Evolutionary conservation across 2,888 invertebrate species (phyloP), one percentile per base, ranked within the genome.

Genomic region (Patella pellucida): DNA sequence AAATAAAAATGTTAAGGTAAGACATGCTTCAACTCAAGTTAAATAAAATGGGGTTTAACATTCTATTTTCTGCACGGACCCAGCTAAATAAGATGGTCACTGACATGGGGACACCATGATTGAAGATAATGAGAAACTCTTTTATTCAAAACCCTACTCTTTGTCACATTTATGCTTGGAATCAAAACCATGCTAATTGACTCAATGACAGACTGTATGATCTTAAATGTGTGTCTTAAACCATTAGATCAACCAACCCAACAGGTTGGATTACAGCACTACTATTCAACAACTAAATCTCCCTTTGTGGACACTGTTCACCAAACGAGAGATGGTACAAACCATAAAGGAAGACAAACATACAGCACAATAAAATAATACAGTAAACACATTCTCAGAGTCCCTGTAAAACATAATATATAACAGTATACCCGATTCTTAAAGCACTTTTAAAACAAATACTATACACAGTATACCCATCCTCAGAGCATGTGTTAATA

Each of bases 1-100:
- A 15, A 81, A 41, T 23, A 19, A 19, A n/a, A 15, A 54, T 16
- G 54, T 54, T 54, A 54, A n/a, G 54, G 54, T 16, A 16, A 54
- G n/a, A 54, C 5, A 52, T 15, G 54, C 54, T 16, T 52, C n/a
- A n/a, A n/a, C n/a, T n/a, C n/a, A 52, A 12, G 16, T 12, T 2
- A 52, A 27, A 41, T 41, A 41, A 41, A 41, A 41, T 41, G 0
- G 3, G 3, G n/a, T 15, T 15, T 54, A 16, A 54, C 0, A 15
- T 9, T 1, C 54, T 54, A 54, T 54, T 54, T 54, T 16, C 16
- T 54, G 54, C 54, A 54, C 1, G 16, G 15, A 54, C 15, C 7
- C 1, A 0, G 16, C 54, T 54, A 16, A 16, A 16, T 3, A 41
- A 41, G 41, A 41, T 41, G 41, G 41, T 9, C 9, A 41, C 41